phyloP scores from a whole-genome alignment of 2,797 vertebrate species.

The Nasua narica region DNA sequence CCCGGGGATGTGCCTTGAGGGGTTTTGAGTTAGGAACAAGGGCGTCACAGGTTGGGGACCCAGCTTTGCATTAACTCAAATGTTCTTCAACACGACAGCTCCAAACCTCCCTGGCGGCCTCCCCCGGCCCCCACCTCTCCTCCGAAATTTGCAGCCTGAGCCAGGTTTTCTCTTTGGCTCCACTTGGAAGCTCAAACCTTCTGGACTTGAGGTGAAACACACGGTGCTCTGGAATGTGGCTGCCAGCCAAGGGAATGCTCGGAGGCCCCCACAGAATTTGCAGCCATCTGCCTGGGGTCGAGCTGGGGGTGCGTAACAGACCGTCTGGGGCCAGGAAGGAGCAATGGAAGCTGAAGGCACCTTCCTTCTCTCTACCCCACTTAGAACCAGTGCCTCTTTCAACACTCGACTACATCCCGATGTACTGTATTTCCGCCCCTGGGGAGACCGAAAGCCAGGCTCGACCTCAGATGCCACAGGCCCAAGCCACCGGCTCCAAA shows the following conservation, averaged over 20 bases:
- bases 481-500: slow-evolving; percentile 9
- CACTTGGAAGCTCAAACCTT: slow-evolving; percentile 72
- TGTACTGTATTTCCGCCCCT: background rate
- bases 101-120: background rate
- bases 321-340: slow-evolving; percentile 26
- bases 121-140: slow-evolving; percentile 44
- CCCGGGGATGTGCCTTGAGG: background rate
- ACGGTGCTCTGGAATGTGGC: slow-evolving; percentile 75
- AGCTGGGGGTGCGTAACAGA: background rate
- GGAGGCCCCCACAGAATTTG: slow-evolving; percentile 69
- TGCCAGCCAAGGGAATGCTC: slow-evolving; percentile 63
- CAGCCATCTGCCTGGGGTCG: slow-evolving; percentile 62
- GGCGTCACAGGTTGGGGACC: background rate
- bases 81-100: background rate
- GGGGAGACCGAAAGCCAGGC: background rate
- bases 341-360: background rate
- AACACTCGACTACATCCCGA: background rate
- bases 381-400: slow-evolving; percentile 10
- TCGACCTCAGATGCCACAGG: background rate
- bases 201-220: slow-evolving; percentile 79
- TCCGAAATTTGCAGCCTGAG: slow-evolving; percentile 57
- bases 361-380: background rate
- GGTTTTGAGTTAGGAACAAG: background rate
- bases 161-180: slow-evolving; percentile 73
- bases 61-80: background rate